phyloP scores from a whole-genome alignment of 30 jellyfish, hydroid and myxozoan genomes.

The Catostylus mosaicus region DNA sequence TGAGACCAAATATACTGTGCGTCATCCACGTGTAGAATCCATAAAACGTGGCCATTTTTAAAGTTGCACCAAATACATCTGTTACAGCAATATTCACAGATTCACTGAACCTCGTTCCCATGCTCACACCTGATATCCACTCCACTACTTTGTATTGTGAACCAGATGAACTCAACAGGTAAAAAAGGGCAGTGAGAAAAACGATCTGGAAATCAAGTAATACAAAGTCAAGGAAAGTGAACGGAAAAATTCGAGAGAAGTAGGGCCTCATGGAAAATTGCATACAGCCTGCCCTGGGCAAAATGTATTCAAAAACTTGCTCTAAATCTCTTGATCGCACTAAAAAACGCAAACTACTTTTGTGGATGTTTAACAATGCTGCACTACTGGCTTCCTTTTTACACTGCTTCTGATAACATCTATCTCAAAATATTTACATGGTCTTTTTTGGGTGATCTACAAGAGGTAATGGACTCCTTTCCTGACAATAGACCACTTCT shows the following conservation, averaged over 20 bases:
- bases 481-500: no score
- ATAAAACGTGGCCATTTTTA: conserved; percentile 92
- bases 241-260: neutral
- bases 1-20: conserved; percentile 83
- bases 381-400: no score
- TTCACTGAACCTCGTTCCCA: conserved; percentile 97
- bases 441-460: no score
- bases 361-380: no score
- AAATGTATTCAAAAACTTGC: no score
- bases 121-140: conserved; percentile 87
- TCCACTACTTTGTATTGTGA: conserved; percentile 87
- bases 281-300: no score
- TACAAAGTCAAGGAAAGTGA: neutral
- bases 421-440: no score
- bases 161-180: conserved; percentile 85
- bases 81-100: conserved; percentile 84
- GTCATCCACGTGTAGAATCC: conserved; percentile 97
- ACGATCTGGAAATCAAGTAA: conserved; percentile 43
- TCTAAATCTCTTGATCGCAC: no score
- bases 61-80: conserved; percentile 97
- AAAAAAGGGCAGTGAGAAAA: conserved; percentile 85
- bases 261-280: neutral
- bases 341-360: no score
- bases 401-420: no score
- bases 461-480: no score